Base-by-base conservation (phyloP, 2,113 vertebrate genomes). In the Tenebrosternarchus preto region DNA sequence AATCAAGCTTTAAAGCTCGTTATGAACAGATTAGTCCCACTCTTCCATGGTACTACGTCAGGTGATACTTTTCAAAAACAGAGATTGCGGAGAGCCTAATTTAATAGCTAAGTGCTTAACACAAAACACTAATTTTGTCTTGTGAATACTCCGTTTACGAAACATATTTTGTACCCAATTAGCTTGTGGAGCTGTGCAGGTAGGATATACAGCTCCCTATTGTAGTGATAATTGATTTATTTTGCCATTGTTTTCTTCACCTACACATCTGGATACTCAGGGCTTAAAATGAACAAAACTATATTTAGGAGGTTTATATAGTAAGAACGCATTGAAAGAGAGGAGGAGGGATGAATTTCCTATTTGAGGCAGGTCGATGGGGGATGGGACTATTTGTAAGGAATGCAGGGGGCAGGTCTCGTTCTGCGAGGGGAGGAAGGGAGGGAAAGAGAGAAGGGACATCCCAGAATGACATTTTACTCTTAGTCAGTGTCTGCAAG, bases 381-480 rank as follows among this genome's bases (percentile, higher is more conserved):
- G 88, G 90, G 92, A 93, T 84, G 90, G 92, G 93, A 91, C 88
- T 92, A 83, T 87, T 88, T 85, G 83, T 89, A 88, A 92, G 94
- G 95, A 95, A 95, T 95, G 95, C 91, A 90, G 91, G 91, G 92
- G 94, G 93, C 92, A 93, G 94, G 92, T 93, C 91, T 87, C 87
- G 90, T 89, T 87, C 83, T 77, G 61, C 69, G 84, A 64, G 55
- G 80, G 90, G 88, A 90, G 89, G 92, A 89, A 83, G 59, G 66
- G 67, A 24, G 77, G 71, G 43, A 78, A 66, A 79, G 57, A 67
- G 67, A 73, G 79, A 73, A 71, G 79, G 70, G 56, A 73, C 72
- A 78, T 85, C 83, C 80, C 60, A 80, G 73, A 79, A 77, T 85
- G 83, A 85, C 80, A 82, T 82, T 85, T 82, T 80, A 78, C 76